Evolutionary conservation across 2,113 vertebrate genomes (phyloP), one percentile per base, ranked within the genome.

Genomic region (Opisthocomus hoazin): DNA sequence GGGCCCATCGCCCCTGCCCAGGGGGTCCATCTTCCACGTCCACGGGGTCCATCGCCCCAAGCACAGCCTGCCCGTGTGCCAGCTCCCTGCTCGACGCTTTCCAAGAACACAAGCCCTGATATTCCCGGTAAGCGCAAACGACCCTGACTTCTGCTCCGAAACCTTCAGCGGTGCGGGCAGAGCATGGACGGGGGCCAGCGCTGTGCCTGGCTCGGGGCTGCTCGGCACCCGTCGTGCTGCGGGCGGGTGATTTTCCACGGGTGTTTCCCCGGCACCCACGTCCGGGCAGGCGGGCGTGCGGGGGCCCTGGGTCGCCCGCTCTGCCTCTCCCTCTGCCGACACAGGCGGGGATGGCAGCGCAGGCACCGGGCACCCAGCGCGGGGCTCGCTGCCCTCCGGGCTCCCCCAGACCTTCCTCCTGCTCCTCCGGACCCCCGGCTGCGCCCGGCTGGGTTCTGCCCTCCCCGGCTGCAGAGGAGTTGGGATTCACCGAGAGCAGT

Each of bases 101-200:
- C 92, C 6, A 2, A 15, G 66, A 16, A 73, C 29, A 21, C 46
- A 29, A 80, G 14, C 5, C 5, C 0, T 6, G 8, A 8, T 2
- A 1, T 37, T 82, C 29, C 75, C 29, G 8, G 61, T 9, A 56
- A 82, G 78, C 8, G 24, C 51, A 37, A 43, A 60, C 29, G 53
- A 27, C 53, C 48, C 29, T 37, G 68, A 32, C 68, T 51, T 92
- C 54, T 57, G 68, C 73, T 27, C 60, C 2, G 9, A 41, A 64
- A 43, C 71, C 63, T 26, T 51, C n/a, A 3, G 1, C 0, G 10
- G 7, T 12, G n/a, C 1, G 5, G 65, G 22, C 19, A 60, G 89
- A 41, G n/a, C 19, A 4, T 6, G 45, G 66, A 20, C 0, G 0
- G 36, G 13, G 15, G 21, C 12, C 60, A 11, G 50, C 0, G 1